Evolutionary conservation across 2,888 invertebrate species (phyloP).

Genomic region (Ormyrus nitidulus): DNA sequence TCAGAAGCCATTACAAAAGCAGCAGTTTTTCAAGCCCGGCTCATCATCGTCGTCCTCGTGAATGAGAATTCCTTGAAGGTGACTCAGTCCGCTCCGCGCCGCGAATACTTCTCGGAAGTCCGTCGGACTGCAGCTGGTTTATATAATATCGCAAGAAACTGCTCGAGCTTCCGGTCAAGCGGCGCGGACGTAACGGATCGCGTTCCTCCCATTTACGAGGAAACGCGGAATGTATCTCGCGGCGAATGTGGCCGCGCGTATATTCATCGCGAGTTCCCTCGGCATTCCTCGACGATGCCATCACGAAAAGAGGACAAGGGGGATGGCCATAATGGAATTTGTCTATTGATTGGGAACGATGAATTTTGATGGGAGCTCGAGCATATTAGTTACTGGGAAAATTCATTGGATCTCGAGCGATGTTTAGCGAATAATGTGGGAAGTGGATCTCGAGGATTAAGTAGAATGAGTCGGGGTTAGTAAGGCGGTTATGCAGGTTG

Average conservation of each 20-base stretch:
- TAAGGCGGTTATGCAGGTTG: not conserved
- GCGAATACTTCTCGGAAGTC: slow-evolving; percentile 38
- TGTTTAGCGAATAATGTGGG: not conserved
- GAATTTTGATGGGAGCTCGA: too few relatives aligned
- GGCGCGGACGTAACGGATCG: slow-evolving; percentile 38
- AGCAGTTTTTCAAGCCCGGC: too few relatives aligned
- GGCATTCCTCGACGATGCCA: too few relatives aligned
- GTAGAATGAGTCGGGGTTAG: not conserved
- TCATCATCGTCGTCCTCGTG: not conserved
- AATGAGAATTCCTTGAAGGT: slow-evolving; percentile 51
- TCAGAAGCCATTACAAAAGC: too few relatives aligned
- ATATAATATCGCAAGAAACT: slow-evolving; percentile 51
- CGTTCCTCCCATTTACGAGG: slow-evolving; percentile 36
- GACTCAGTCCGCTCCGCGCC: slow-evolving; percentile 17
- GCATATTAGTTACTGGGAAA: too few relatives aligned
- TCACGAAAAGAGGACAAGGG: not conserved
- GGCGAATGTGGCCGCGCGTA: too few relatives aligned
- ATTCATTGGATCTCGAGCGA: not conserved
- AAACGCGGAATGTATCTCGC: slow-evolving; percentile 35
- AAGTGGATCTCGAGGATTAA: not conserved
- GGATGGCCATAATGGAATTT: not conserved
- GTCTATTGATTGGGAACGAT: too few relatives aligned
- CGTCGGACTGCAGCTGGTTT: not conserved
- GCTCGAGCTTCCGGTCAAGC: slow-evolving; percentile 48
- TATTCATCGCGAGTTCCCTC: too few relatives aligned